These are phyloP conservation scores for Rhizoglyphus robini DNA, from an alignment of 1,140 invertebrate genomes.

Conservation along the genomic window DNA sequence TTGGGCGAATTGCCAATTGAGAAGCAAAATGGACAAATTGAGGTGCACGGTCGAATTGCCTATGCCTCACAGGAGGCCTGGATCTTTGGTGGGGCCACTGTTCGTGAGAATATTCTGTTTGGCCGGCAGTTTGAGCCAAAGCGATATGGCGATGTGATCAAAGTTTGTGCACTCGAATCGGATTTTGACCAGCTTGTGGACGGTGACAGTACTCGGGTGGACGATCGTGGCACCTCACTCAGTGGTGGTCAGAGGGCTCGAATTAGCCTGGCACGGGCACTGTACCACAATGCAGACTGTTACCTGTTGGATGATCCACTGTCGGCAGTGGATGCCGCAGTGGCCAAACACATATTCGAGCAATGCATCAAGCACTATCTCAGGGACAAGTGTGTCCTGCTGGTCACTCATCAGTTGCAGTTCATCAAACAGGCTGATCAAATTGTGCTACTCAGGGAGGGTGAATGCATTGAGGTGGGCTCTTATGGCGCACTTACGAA, in stretches of 20 bases:
- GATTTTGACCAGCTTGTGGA: conserved; percentile 56
- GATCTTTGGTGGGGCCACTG: conserved; percentile 48
- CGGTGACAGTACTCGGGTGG: conserved; percentile 29
- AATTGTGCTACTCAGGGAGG: conserved; percentile 48
- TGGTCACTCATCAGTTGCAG: conserved; percentile 49
- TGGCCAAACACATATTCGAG: conserved; percentile 37
- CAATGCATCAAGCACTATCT: conserved; percentile 37
- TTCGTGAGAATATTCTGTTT: conserved; percentile 75
- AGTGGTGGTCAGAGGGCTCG: conserved; percentile 93
- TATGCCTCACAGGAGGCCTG: conserved; percentile 48
- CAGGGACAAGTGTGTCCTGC: conserved; percentile 49
- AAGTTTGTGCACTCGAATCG: conserved; percentile 53
- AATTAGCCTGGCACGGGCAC: conserved; percentile 56
- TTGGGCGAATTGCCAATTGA: too few species aligned
- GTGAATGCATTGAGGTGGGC: background rate
- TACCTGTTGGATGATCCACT: conserved; percentile 21
- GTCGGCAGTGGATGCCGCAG: conserved; percentile 38
- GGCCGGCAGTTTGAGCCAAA: conserved; percentile 51
- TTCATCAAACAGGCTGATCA: conserved; percentile 49
- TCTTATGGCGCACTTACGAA: background rate
- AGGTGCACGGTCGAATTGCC: background rate
- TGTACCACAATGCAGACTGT: conserved; percentile 33
- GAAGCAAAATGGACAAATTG: conserved; percentile 25
- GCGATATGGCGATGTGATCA: conserved; percentile 52
- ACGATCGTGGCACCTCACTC: conserved; percentile 63